phyloP scores from a whole-genome alignment of 2,888 invertebrate genomes.

The Fragum whitleyi region DNA sequence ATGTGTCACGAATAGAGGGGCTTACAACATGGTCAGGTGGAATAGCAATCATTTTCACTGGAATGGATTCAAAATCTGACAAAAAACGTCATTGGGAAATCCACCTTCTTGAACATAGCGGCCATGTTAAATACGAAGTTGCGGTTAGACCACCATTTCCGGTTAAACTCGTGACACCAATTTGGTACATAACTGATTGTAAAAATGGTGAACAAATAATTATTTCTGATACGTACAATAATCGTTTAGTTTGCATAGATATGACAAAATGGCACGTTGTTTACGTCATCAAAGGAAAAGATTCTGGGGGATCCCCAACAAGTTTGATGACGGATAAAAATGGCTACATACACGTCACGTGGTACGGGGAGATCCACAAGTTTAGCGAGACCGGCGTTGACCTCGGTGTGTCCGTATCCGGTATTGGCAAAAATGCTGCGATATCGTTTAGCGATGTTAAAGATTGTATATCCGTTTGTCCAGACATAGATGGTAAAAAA shows the following conservation, averaged over 20 bases:
- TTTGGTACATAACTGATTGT: constrained; percentile 47
- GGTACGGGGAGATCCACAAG: constrained; percentile 56
- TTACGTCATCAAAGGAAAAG: constrained; percentile 45
- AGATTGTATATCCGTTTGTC: constrained; percentile 26
- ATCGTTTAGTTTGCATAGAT: constrained; percentile 54
- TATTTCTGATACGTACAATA: constrained; percentile 51
- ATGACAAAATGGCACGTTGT: constrained; percentile 51
- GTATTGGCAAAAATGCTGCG: constrained; percentile 34
- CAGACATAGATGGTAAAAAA: constrained; percentile 14
- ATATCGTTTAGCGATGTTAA: constrained; percentile 39
- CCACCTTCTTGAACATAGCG: constrained; percentile 41
- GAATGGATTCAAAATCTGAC: constrained; percentile 34
- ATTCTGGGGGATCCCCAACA: constrained; percentile 42
- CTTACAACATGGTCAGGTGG: constrained; percentile 48
- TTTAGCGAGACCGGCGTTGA: constrained; percentile 48
- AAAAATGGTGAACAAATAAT: constrained; percentile 39
- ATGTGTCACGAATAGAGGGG: constrained; percentile 41
- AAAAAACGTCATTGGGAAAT: constrained; percentile 55
- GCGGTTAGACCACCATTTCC: constrained; percentile 41
- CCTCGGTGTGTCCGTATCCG: constrained; percentile 42
- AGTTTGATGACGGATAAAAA: constrained; percentile 44
- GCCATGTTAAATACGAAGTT: constrained; percentile 42
- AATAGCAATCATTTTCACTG: constrained; percentile 44
- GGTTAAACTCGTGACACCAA: constrained; percentile 47
- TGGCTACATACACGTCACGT: constrained; percentile 49